Conservation (phyloP, 92 coral and sea anemone genomes). For the Montipora capitata region DNA sequence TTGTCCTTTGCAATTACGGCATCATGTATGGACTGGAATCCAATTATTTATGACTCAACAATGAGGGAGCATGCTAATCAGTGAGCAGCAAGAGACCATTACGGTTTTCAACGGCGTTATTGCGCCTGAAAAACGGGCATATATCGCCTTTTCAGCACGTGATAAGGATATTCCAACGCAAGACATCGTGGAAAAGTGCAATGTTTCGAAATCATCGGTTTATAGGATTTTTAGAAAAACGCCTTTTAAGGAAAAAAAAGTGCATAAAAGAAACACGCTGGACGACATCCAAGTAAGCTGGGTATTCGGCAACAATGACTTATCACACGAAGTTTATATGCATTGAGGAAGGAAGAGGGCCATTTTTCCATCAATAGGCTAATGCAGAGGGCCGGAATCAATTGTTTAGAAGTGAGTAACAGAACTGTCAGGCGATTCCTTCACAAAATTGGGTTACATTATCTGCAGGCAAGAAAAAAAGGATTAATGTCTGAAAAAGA, state of each 20-base stretch:
- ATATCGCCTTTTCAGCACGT: not conserved
- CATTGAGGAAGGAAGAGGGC: conserved; percentile 22
- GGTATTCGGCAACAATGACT: not conserved
- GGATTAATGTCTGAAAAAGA: conserved; percentile 8
- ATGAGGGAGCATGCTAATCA: not conserved
- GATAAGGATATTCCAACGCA: not conserved
- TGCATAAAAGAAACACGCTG: not conserved
- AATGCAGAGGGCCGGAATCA: conserved; percentile 9
- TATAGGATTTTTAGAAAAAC: not conserved
- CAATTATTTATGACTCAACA: not conserved
- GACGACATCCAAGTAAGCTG: conserved; percentile 5
- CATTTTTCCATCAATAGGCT: conserved; percentile 30
- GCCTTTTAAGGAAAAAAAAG: not conserved
- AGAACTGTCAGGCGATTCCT: conserved; percentile 11
- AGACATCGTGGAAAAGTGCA: not conserved
- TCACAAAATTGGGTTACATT: not conserved
- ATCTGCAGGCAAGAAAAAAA: not conserved
- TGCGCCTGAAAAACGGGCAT: not conserved
- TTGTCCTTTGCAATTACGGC: no score
- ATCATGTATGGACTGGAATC: no score
- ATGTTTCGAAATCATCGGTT: not conserved
- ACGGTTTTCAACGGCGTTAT: not conserved
- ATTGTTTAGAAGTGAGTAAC: not conserved
- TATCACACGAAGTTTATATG: conserved; percentile 14
- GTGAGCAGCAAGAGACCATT: not conserved